phyloP scores from a whole-genome alignment of 1,140 invertebrate species.

The Palaemon carinicauda region DNA sequence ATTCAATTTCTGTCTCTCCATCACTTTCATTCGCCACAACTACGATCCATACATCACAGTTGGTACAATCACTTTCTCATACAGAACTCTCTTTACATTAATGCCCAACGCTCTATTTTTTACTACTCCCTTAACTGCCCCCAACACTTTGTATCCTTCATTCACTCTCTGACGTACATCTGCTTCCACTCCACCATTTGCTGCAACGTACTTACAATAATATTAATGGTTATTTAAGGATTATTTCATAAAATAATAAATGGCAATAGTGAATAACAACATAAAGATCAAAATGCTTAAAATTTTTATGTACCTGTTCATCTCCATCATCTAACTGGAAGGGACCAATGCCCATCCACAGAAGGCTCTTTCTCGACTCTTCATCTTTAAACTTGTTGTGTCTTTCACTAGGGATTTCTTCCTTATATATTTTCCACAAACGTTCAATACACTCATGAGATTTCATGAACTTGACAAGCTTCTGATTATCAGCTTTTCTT shows the following conservation, averaged over 20 bases:
- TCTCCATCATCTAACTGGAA: constrained; percentile 41
- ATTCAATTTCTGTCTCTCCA: too few relatives aligned
- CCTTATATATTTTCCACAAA: constrained; percentile 34
- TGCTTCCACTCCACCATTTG: too few relatives aligned
- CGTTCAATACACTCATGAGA: constrained; percentile 15
- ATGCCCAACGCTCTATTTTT: too few relatives aligned
- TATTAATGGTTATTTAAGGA: neutral
- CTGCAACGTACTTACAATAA: too few relatives aligned
- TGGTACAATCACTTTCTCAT: too few relatives aligned
- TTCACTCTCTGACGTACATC: too few relatives aligned
- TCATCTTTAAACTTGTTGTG: constrained; percentile 30
- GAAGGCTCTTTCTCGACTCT: neutral
- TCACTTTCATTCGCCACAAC: too few relatives aligned
- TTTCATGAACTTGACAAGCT: constrained; percentile 23
- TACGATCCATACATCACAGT: too few relatives aligned
- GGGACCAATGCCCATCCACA: constrained; percentile 32
- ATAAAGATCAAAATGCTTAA: too few relatives aligned
- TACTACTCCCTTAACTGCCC: too few relatives aligned
- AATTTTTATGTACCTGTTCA: constrained; percentile 49
- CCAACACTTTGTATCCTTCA: too few relatives aligned
- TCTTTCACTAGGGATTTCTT: constrained; percentile 18
- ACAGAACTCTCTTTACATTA: too few relatives aligned
- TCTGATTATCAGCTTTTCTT: constrained; percentile 29
- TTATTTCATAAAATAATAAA: neutral
- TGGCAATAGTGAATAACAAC: neutral